Base-by-base conservation (phyloP, 2,797 vertebrate genomes). In the Argya squamiceps region DNA sequence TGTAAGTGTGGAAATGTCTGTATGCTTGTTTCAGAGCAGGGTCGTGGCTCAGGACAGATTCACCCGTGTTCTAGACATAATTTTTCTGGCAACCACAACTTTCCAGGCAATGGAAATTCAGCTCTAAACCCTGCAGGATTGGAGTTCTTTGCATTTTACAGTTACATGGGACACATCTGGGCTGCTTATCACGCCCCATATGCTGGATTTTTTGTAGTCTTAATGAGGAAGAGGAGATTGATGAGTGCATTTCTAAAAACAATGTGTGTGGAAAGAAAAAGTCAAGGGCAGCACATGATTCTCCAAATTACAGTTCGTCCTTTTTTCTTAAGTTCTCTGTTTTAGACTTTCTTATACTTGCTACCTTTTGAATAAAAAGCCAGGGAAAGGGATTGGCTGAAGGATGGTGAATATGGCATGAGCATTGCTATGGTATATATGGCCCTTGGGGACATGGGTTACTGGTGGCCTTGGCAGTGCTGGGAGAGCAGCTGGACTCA, bases 361-460 rank as follows among this genome's bases (percentile, higher is more conserved):
- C 12, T 74, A 13, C 26, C 10, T 84, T 56, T 53, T 73, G 44
- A 55, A 59, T 73, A 67, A 55, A 64, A 55, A 32, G 11, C 27
- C 43, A 44, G 19, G 29, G 50, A 24, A 64, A 37, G 11, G 12
- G 15, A 13, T 8, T 36, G 63, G 43, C 4, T 44, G 75, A 73
- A 68, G 17, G 18, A 71, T 4, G 9, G 26, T 27, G 20, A 60
- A 34, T n/a, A 70, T 76, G 81, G 44, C 17, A 2, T 6, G 44
- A 87, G 32, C 2, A 0, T 29, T 65, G 74, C 37, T 69, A 0
- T 43, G 0, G 0, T 6, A 8, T 68, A 46, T 3, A 3, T 80
- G 79, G 16, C 1, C 0, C 30, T 36, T 26, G n/a, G 50, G 63
- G 73, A 84, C 26, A 0, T 26, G 47, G n/a, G 23, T 60, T 49